Conservation (phyloP, 53 echinoderm and acorn worm genomes). For the Crossaster papposus region DNA sequence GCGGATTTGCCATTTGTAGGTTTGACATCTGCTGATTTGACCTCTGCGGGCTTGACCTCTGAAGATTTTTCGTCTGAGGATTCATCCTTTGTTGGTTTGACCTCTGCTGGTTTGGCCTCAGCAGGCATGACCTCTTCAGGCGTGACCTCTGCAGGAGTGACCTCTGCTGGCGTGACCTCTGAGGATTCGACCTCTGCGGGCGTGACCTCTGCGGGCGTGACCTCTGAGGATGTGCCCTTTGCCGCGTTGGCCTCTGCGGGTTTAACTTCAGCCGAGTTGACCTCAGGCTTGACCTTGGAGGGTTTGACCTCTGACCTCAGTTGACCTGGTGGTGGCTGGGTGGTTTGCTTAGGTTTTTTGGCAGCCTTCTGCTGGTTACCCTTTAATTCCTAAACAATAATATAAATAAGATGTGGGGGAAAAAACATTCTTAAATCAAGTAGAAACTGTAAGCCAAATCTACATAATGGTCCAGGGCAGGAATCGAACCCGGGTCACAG, state of each 20-base stretch:
- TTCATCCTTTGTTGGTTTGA: too few relatives aligned
- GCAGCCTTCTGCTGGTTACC: slow-evolving; percentile 64
- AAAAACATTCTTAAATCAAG: too few relatives aligned
- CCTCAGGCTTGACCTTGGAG: slow-evolving; percentile 40
- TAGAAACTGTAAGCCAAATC: too few relatives aligned
- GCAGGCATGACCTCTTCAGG: slow-evolving; percentile 38
- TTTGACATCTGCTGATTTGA: slow-evolving; percentile 8
- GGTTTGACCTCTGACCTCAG: slow-evolving; percentile 31
- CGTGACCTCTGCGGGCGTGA: slow-evolving; percentile 9
- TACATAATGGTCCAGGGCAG: too few relatives aligned
- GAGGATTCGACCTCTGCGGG: background rate
- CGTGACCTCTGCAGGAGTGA: slow-evolving; percentile 21
- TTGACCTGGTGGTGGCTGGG: slow-evolving; percentile 10
- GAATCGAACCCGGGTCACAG: too few relatives aligned
- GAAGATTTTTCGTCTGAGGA: too few relatives aligned
- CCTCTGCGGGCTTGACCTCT: slow-evolving; percentile 32
- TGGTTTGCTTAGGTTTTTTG: slow-evolving; percentile 9
- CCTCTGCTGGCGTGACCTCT: slow-evolving; percentile 10
- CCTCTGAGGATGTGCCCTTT: slow-evolving; percentile 30
- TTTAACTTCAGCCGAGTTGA: slow-evolving; percentile 31
- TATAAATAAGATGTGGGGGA: too few relatives aligned
- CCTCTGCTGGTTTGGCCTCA: slow-evolving; percentile 20
- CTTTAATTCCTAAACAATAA: slow-evolving; percentile 64
- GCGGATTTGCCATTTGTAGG: slow-evolving; percentile 18
- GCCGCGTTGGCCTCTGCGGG: background rate